phyloP scores from a whole-genome alignment of 2,888 invertebrate genomes.

The Crepidodera aurea region DNA sequence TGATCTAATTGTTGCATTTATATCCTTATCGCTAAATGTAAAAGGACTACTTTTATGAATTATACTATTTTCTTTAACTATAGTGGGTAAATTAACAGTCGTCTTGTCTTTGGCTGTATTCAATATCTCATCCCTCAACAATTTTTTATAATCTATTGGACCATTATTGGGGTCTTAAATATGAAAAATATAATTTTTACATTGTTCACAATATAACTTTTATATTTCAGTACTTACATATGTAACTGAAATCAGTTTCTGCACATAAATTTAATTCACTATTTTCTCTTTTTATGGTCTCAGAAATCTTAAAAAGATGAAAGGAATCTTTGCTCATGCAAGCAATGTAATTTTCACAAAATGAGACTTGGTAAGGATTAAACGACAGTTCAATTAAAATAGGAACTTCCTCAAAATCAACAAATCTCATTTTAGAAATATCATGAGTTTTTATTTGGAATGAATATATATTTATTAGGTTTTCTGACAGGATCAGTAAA shows the following conservation, averaged over 20 bases:
- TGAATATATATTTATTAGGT: slow-evolving; percentile 65
- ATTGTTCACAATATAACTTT: background rate
- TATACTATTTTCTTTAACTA: slow-evolving; percentile 59
- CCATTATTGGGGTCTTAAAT: slow-evolving; percentile 44
- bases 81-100: slow-evolving; percentile 59
- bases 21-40: slow-evolving; percentile 60
- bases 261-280: slow-evolving; percentile 38
- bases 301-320: slow-evolving; percentile 68
- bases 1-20: slow-evolving; percentile 61
- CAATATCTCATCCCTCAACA: slow-evolving; percentile 52
- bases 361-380: slow-evolving; percentile 66
- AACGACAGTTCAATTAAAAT: slow-evolving; percentile 73
- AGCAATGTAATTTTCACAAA: slow-evolving; percentile 75
- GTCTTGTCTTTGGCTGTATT: slow-evolving; percentile 53
- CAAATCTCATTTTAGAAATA: slow-evolving; percentile 71
- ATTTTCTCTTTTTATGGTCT: slow-evolving; percentile 35
- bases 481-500: slow-evolving; percentile 59
- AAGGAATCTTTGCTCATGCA: slow-evolving; percentile 69
- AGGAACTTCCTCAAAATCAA: slow-evolving; percentile 74
- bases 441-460: slow-evolving; percentile 73
- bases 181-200: background rate
- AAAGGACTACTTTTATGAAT: slow-evolving; percentile 61
- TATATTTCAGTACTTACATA: slow-evolving; percentile 49
- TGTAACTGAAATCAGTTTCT: slow-evolving; percentile 50
- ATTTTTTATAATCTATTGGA: slow-evolving; percentile 56